Percentiles rank a stretch among this genome's conserved stretches.
These are phyloP conservation scores for Pedetes capensis DNA, from an alignment of 2,113 vertebrate genomes.

Conservation along the genomic window DNA sequence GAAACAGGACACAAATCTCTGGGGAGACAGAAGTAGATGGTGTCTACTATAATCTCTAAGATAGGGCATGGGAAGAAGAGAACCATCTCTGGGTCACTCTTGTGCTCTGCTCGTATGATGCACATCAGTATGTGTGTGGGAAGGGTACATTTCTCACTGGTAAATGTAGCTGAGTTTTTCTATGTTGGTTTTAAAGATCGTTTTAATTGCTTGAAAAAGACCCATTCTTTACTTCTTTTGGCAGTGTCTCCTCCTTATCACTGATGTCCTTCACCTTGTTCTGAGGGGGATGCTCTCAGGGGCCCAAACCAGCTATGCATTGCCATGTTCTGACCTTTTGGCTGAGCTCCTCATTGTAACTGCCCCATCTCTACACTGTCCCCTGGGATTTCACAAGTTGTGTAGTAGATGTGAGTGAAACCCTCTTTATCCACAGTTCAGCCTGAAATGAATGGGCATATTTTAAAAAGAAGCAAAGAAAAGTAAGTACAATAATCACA, in stretches of 20 bases:
- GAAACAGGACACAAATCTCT: not conserved
- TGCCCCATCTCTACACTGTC: not conserved
- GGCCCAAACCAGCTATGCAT: not conserved
- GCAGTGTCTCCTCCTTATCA: not conserved
- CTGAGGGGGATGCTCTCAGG: not conserved
- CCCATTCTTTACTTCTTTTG: not conserved
- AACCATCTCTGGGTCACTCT: not conserved
- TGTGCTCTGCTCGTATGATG: not conserved
- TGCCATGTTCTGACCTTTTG: not conserved
- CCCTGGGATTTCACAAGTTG: not conserved
- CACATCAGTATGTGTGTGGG: fast-evolving
- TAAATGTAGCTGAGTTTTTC: not conserved
- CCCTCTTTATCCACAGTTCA: not conserved
- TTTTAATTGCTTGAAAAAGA: slow-evolving; percentile 27
- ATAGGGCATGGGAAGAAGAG: not conserved
- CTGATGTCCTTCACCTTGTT: not conserved
- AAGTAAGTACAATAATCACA: not conserved
- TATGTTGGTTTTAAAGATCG: not conserved
- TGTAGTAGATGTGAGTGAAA: not conserved
- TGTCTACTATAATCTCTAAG: not conserved
- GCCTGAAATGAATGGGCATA: not conserved
- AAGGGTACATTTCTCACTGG: not conserved
- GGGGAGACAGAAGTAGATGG: not conserved
- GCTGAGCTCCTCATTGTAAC: not conserved
- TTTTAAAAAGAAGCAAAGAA: not conserved